These are phyloP conservation scores for Lacerta viridis DNA, from an alignment of 2,797 vertebrate species.

Conservation along the genomic window DNA sequence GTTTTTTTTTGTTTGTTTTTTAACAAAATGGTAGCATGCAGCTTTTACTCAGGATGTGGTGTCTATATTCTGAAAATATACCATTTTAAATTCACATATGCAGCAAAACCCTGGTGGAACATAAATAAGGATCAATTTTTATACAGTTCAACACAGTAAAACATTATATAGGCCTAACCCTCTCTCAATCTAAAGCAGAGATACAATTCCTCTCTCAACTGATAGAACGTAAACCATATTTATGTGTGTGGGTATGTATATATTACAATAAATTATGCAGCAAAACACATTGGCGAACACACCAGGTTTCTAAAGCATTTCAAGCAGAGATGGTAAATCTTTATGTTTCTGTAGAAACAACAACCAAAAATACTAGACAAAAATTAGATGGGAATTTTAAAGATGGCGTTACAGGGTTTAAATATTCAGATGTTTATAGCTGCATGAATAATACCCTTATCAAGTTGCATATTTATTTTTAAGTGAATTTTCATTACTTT, in stretches of 20 bases:
- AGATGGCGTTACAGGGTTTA: slow-evolving; percentile 69
- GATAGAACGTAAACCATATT: slow-evolving; percentile 62
- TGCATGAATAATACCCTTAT: slow-evolving; percentile 75
- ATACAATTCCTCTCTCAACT: slow-evolving; percentile 54
- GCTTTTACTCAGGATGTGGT: slow-evolving; percentile 59
- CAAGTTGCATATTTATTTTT: slow-evolving; percentile 73
- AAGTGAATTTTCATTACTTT: slow-evolving; percentile 70
- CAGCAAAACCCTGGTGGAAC: slow-evolving; percentile 70
- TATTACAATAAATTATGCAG: slow-evolving; percentile 62
- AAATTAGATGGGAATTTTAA: slow-evolving; percentile 66
- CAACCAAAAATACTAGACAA: slow-evolving; percentile 17
- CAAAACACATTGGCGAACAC: slow-evolving; percentile 66
- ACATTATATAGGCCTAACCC: slow-evolving; percentile 45
- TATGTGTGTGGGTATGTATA: slow-evolving; percentile 63
- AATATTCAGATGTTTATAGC: slow-evolving; percentile 76
- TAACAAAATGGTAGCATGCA: slow-evolving; percentile 51
- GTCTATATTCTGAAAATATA: slow-evolving; percentile 68
- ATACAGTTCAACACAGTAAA: slow-evolving; percentile 63
- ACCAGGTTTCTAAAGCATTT: slow-evolving; percentile 63
- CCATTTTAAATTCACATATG: slow-evolving; percentile 76
- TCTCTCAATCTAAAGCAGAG: slow-evolving; percentile 60
- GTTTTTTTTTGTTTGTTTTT: slow-evolving; percentile 51
- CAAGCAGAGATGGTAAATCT: slow-evolving; percentile 62
- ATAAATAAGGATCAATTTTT: slow-evolving; percentile 75
- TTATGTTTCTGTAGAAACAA: slow-evolving; percentile 60